Base-by-base conservation (phyloP, 1,140 invertebrate species). In the Cydia splendana region DNA sequence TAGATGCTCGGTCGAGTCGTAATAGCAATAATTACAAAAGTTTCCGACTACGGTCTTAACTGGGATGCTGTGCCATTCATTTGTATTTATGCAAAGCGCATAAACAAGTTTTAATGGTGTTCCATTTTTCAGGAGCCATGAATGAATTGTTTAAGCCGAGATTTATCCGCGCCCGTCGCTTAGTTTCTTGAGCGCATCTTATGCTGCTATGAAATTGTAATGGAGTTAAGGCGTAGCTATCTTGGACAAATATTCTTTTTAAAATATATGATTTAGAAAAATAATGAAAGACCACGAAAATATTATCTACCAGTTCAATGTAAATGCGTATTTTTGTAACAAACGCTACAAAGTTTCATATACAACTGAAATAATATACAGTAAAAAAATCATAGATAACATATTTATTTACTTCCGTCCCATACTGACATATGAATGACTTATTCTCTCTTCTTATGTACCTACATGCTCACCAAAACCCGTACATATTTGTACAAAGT, bases 11-110 rank as follows among this genome's bases (percentile, higher is more conserved):
- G 84, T 88, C 84, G 82, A 79, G 84, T 89, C 88, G 83, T 91
- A 90, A 91, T 93, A 89, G 88, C 85, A 88, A 91, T 92, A 91
- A 93, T 91, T 90, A 85, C 86, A 83, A 90, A 92, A 93, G 83
- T 92, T 93, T 86, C 79, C 73, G 84, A 84, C 83, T 84, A 83
- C 81, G 83, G 82, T 81, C 83, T 85, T 85, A 86, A 87, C 83
- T 82, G 79, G 83, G 82, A 82, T 85, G 80, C 82, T 86, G 83
- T 79, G 79, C 80, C 80, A 85, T 88, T 87, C 82, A 82, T 88
- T 86, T 85, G 83, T 85, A 84, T 88, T 88, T 86, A 82, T 87
- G 82, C 87, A 85, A 79, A 78, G 79, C 81, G 81, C 83, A 79
- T 81, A 82, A 87, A 86, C 84, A 86, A 84, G 65, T 78, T 78